These are phyloP conservation scores for Harpagifer antarcticus DNA, from an alignment of 2,797 vertebrate genomes.

Conservation along the genomic window DNA sequence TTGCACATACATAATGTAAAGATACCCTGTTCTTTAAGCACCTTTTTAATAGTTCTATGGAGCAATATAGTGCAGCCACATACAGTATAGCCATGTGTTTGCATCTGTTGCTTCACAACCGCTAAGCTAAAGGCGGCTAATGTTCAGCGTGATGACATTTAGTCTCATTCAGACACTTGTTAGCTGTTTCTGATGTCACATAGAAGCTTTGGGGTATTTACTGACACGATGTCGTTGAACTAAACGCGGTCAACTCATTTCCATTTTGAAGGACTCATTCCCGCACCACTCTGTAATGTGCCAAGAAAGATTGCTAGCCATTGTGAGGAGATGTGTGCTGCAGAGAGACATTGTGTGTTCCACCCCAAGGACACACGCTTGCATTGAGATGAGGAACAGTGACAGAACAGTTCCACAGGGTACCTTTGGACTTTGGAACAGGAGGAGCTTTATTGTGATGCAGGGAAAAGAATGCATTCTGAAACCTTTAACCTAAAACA, in stretches of 20 bases:
- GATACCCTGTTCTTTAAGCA: background rate
- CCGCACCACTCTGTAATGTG: background rate
- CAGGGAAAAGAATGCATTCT: background rate
- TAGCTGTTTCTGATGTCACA: too few species aligned
- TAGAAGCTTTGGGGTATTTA: too few species aligned
- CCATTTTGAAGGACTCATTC: too few species aligned
- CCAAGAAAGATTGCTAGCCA: background rate
- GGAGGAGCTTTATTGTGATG: slow-evolving; percentile 7
- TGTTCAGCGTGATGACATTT: too few species aligned
- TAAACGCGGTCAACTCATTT: too few species aligned
- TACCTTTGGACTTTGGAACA: background rate
- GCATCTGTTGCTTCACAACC: background rate
- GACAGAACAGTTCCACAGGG: background rate
- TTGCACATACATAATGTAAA: background rate
- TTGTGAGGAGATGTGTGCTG: background rate
- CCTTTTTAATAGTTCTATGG: background rate
- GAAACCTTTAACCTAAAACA: background rate
- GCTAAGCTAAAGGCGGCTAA: too few species aligned
- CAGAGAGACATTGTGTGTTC: background rate
- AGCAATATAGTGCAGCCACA: too few species aligned
- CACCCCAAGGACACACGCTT: background rate
- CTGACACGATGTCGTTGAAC: too few species aligned
- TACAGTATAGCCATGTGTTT: background rate
- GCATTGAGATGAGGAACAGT: background rate
- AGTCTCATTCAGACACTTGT: too few species aligned